phyloP scores from a whole-genome alignment of 2,888 invertebrate genomes.

The Caenorhabditis plicata region DNA sequence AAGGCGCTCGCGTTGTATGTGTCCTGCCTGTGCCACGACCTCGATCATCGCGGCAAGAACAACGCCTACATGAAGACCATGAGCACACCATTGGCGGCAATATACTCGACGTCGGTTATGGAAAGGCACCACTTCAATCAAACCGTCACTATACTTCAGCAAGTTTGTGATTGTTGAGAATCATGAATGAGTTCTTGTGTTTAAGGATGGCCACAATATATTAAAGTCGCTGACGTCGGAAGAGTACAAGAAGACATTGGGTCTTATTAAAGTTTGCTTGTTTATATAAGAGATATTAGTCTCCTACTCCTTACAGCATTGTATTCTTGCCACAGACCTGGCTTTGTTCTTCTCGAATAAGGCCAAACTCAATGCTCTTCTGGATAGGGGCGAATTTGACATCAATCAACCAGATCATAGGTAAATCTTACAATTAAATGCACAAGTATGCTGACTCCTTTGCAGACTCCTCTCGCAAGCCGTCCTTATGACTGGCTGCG shows the following conservation, averaged over 20 bases:
- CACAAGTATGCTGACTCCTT: background rate
- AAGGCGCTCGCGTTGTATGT: conserved; percentile 79
- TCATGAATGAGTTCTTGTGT: too few relatives aligned
- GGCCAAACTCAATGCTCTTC: conserved; percentile 49
- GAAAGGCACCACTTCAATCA: conserved; percentile 88
- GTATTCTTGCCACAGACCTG: conserved; percentile 82
- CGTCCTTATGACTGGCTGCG: conserved; percentile 81
- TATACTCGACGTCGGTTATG: conserved; percentile 83
- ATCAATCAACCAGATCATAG: conserved; percentile 75
- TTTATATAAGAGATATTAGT: too few relatives aligned
- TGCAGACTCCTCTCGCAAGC: conserved; percentile 74
- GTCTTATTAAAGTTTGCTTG: conserved; percentile 72
- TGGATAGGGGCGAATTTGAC: conserved; percentile 69
- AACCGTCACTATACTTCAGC: conserved; percentile 80
- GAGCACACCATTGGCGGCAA: conserved; percentile 79
- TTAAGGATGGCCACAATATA: conserved; percentile 85
- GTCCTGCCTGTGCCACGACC: conserved; percentile 81
- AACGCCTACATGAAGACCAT: conserved; percentile 81
- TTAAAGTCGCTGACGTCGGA: conserved; percentile 69
- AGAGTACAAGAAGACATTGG: conserved; percentile 72
- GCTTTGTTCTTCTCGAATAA: conserved; percentile 81
- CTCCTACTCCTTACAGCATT: conserved; percentile 71
- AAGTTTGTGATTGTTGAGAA: too few relatives aligned
- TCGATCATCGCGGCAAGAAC: conserved; percentile 84
- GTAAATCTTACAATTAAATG: conserved; percentile 58